A percentile compares a stretch with the other conserved stretches of the same genome.
Conservation (phyloP, 1,140 invertebrate genomes). For the Pachyrhynchus sulphureomaculatus region DNA sequence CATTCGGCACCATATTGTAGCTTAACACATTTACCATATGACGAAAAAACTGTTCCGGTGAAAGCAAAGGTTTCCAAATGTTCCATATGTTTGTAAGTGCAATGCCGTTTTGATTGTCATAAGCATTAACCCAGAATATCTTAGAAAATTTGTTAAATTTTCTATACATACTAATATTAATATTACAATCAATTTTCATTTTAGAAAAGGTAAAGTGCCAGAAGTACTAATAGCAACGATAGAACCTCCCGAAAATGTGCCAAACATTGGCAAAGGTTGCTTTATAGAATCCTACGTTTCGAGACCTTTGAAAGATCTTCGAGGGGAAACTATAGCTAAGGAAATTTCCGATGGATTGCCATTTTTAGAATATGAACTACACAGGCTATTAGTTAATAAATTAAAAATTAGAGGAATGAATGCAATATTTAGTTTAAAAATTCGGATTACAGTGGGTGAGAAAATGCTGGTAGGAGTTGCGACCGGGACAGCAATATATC, state of each 20-base stretch:
- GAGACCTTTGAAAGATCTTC: constrained; percentile 74
- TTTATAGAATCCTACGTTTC: constrained; percentile 79
- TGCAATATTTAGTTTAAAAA: constrained; percentile 81
- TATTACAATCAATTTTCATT: too few species aligned
- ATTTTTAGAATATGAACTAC: constrained; percentile 94
- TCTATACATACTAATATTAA: too few species aligned
- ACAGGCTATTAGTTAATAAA: constrained; percentile 88
- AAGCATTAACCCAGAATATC: not conserved
- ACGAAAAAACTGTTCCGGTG: constrained; percentile 69
- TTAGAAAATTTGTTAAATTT: not conserved
- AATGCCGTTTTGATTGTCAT: not conserved
- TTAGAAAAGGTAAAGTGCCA: constrained; percentile 79
- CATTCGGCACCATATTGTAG: constrained; percentile 43
- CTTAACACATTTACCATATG: constrained; percentile 82
- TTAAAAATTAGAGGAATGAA: constrained; percentile 92
- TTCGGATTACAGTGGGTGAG: constrained; percentile 86
- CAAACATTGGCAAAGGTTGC: constrained; percentile 72
- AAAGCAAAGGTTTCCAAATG: constrained; percentile 43
- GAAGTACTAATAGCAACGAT: constrained; percentile 89
- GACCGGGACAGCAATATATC: constrained; percentile 80
- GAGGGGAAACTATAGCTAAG: constrained; percentile 86
- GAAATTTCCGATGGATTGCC: constrained; percentile 92
- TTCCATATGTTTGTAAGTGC: constrained; percentile 42
- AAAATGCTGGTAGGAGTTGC: constrained; percentile 83
- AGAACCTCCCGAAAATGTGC: constrained; percentile 75